A percentile compares a stretch with the other conserved stretches of the same genome.
Evolutionary conservation across 2,888 invertebrate species (phyloP).

Genomic region (Ptilodon capucinus): DNA sequence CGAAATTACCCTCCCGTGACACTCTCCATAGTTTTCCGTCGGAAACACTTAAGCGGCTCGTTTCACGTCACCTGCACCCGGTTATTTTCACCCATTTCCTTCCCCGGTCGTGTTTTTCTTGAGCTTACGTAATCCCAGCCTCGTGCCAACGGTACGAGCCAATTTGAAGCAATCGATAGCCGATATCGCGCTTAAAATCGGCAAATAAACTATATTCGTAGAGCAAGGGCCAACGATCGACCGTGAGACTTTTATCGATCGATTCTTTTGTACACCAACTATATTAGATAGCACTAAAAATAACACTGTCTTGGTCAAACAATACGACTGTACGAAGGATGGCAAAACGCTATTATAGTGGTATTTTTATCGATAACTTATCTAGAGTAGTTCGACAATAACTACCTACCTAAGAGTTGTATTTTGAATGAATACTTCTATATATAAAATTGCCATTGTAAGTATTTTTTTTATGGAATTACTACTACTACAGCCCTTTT

Average conservation of each 20-base stretch:
- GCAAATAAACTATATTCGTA: conserved; percentile 5
- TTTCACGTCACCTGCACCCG: conserved; percentile 34
- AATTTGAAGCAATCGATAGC: conserved; percentile 43
- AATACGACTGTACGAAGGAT: too few relatives aligned
- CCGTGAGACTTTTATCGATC: not conserved
- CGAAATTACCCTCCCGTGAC: conserved; percentile 16
- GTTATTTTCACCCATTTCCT: conserved; percentile 28
- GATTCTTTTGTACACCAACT: too few relatives aligned
- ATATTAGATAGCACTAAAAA: too few relatives aligned
- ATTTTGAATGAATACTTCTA: too few relatives aligned
- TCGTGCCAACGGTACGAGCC: conserved; percentile 33
- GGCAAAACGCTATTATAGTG: too few relatives aligned
- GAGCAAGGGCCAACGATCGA: not conserved
- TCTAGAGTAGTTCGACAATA: too few relatives aligned
- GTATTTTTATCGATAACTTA: too few relatives aligned
- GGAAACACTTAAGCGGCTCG: conserved; percentile 19
- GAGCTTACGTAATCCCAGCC: conserved; percentile 29
- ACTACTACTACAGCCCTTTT: too few relatives aligned
- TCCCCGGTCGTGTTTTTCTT: conserved; percentile 30
- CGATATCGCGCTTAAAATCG: conserved; percentile 27
- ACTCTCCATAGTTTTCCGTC: conserved; percentile 9
- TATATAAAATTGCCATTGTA: too few relatives aligned
- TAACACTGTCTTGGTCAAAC: too few relatives aligned
- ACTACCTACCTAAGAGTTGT: too few relatives aligned
- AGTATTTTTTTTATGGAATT: too few relatives aligned